phyloP scores from a whole-genome alignment of 2,113 vertebrate genomes.

The Mustela nigripes region DNA sequence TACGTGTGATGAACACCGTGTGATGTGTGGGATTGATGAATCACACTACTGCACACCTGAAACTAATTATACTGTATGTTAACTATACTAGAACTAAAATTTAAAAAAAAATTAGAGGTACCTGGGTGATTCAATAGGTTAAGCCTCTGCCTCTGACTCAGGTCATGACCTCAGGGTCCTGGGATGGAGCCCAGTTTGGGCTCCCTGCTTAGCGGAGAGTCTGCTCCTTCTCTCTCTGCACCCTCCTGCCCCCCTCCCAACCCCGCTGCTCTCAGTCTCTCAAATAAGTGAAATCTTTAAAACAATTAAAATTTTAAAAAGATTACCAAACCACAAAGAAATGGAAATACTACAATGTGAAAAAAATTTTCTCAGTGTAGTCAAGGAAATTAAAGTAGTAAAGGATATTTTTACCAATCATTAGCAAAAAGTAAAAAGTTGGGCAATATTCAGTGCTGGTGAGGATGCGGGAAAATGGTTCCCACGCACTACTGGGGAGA shows the following conservation, averaged over 20 bases:
- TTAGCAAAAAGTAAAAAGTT: neutral
- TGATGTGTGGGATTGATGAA: neutral
- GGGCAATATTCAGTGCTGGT: neutral
- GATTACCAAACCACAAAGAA: neutral
- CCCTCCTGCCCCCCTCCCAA: too few species aligned
- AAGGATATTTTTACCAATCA: neutral
- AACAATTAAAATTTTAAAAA: neutral
- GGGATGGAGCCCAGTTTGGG: neutral
- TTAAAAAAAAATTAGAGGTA: neutral
- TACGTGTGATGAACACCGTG: neutral
- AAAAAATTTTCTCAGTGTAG: neutral
- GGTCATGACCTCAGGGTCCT: neutral
- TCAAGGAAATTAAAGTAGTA: neutral
- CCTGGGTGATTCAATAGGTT: neutral
- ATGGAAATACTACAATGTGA: neutral
- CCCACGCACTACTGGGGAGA: too few species aligned
- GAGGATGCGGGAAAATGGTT: neutral
- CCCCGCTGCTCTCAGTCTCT: neutral
- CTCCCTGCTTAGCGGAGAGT: neutral
- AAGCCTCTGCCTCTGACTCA: neutral
- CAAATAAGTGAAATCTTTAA: neutral
- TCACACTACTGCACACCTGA: neutral
- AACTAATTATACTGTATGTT: neutral
- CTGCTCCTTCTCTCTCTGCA: neutral
- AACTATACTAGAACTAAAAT: neutral